Percentiles rank a stretch among this genome's conserved stretches.
These are phyloP conservation scores for Palythoa grandiflora DNA, from an alignment of 92 coral and sea anemone species.

Conservation along the genomic window DNA sequence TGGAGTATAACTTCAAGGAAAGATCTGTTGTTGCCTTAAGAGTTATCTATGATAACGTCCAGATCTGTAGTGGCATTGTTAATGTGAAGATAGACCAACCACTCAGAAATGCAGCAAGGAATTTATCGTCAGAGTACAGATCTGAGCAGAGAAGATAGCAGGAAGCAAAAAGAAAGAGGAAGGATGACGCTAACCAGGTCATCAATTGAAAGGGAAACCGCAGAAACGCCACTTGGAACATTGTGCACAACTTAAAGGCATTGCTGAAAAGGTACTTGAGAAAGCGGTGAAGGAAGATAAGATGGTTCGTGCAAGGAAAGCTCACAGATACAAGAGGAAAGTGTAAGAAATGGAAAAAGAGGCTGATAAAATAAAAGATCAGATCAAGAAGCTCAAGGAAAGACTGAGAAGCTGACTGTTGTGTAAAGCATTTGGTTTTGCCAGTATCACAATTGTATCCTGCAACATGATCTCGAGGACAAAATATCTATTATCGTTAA, in stretches of 20 bases:
- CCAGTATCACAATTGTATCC: not conserved
- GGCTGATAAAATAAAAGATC: conserved; percentile 59
- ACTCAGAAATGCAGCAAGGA: too few species aligned
- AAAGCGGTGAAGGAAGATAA: conserved; percentile 61
- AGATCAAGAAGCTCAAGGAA: conserved; percentile 55
- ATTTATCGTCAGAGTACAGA: too few species aligned
- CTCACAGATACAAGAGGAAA: conserved; percentile 73
- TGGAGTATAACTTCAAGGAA: not conserved
- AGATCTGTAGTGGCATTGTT: too few species aligned
- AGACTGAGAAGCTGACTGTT: not conserved
- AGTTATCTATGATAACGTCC: too few species aligned
- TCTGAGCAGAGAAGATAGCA: too few species aligned
- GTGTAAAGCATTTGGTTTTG: not conserved
- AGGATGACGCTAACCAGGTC: too few species aligned
- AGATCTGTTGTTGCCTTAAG: too few species aligned
- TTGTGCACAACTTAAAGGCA: too few species aligned
- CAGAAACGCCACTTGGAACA: too few species aligned
- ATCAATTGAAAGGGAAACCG: too few species aligned
- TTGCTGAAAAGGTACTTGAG: not conserved
- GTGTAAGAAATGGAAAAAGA: conserved; percentile 70
- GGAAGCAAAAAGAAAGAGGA: too few species aligned
- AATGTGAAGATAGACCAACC: too few species aligned
- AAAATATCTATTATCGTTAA: not conserved
- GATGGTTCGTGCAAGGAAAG: conserved; percentile 66
- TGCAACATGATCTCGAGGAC: not conserved